Evolutionary conservation across 2,888 invertebrate species (phyloP).

Genomic region (Acanthosepion pharaonis): DNA sequence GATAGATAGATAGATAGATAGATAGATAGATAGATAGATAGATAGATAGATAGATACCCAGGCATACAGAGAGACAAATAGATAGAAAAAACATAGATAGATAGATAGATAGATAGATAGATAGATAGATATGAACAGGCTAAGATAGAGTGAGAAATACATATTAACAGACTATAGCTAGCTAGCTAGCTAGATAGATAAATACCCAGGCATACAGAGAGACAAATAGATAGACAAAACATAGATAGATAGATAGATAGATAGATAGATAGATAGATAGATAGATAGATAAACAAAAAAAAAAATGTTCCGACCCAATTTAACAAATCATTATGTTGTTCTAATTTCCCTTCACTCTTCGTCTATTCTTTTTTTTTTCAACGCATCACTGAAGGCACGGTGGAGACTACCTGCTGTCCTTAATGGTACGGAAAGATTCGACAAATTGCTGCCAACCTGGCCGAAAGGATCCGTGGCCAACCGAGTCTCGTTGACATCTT

Average conservation of each 20-base stretch:
- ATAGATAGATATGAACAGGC: not conserved
- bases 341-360: no score
- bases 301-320: not conserved
- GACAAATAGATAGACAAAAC: not conserved
- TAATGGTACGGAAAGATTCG: not conserved
- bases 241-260: not conserved
- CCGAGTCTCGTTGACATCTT: not conserved
- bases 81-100: not conserved
- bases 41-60: not conserved
- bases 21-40: not conserved
- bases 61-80: not conserved
- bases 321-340: no score
- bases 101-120: not conserved
- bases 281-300: not conserved
- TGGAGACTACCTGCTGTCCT: not conserved
- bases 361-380: not conserved
- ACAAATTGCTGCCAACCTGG: not conserved
- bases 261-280: not conserved
- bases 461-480: not conserved
- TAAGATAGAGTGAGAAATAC: no score
- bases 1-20: not conserved
- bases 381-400: not conserved
- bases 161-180: not conserved
- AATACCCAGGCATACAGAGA: not conserved
- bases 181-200: not conserved